Base-by-base conservation (phyloP, 2,888 invertebrate species). In the Epirrhoe tristata region DNA sequence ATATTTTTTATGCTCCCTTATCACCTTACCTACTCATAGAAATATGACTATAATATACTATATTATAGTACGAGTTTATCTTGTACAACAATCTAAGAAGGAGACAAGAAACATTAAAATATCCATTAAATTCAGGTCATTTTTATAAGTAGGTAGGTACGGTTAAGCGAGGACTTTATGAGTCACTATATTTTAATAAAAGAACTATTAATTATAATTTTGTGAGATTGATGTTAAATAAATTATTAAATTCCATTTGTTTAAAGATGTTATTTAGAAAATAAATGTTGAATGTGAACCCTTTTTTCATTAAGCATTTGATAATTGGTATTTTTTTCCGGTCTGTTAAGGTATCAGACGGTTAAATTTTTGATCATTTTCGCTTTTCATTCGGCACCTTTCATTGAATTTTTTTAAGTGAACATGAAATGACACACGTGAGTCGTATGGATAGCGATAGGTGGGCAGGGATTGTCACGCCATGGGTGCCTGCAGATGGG, bases 211-310 rank as follows among this genome's bases (percentile, higher is more conserved):
- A 14, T 61, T 58, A 24, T 50, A 54, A 60, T 62, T 39, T 52
- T 56, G 51, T 66, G 39, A 58, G 24, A 63, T 60, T 36, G 66
- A 53, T 69, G 66, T 63, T 60, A 16, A 63, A 60, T 67, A 71
- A 61, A 67, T 75, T 70, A 79, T 74, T 74, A 81, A 82, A 85
- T 85, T 85, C 81, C 81, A 84, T 81, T 76, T 57, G 58, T 63
- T 59, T 74, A 69, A 32, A 58, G 71, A 84, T 85, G 84, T 85
- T 85, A 78, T 74, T 79, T 77, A 75, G 69, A 67, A 84, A 89
- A 87, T 89, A 87, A 85, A 90, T 86, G 86, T 85, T 89, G 78
- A 82, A 82, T 84, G 86, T 81, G 79, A 77, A 36, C 60, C 14
- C 67, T 72, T 70, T 34, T 52, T 73, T 34, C 67, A 62, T 64